A percentile compares a stretch with the other conserved stretches of the same genome.
Conservation (phyloP, 2,797 vertebrate genomes). For the Gallinago stenura region DNA sequence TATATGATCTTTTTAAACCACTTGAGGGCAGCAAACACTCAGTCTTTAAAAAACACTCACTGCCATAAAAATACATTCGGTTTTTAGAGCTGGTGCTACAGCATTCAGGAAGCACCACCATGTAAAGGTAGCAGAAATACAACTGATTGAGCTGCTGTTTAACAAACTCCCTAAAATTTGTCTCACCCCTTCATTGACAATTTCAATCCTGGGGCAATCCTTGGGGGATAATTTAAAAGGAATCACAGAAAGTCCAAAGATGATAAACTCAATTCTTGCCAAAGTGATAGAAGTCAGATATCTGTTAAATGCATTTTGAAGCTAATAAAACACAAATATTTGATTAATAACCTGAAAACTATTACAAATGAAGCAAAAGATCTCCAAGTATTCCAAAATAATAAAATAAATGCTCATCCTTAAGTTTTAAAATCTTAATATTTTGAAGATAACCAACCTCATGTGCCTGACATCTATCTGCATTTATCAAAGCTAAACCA, state of each 20-base stretch:
- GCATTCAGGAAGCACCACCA: neutral
- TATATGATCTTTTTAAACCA: conserved; percentile 5
- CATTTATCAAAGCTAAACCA: neutral
- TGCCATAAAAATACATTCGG: neutral
- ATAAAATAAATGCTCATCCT: neutral
- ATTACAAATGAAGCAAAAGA: neutral
- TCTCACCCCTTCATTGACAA: neutral
- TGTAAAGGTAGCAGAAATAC: neutral
- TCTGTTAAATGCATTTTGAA: neutral
- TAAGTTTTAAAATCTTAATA: neutral
- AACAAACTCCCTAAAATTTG: neutral
- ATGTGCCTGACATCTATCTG: neutral
- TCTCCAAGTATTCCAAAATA: neutral
- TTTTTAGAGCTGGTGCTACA: neutral
- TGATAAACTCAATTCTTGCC: neutral
- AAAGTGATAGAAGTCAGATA: neutral
- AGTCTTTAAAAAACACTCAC: neutral
- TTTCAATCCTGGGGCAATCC: neutral
- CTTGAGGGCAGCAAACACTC: conserved; percentile 57
- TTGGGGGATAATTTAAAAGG: neutral
- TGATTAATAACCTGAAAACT: neutral
- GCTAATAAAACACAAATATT: neutral
- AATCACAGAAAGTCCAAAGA: neutral
- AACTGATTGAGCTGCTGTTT: neutral
- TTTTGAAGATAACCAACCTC: neutral